Percentiles rank a stretch among this genome's conserved stretches.
phyloP scores from a whole-genome alignment of 2,888 invertebrate species.

The Apocheima hispidaria region DNA sequence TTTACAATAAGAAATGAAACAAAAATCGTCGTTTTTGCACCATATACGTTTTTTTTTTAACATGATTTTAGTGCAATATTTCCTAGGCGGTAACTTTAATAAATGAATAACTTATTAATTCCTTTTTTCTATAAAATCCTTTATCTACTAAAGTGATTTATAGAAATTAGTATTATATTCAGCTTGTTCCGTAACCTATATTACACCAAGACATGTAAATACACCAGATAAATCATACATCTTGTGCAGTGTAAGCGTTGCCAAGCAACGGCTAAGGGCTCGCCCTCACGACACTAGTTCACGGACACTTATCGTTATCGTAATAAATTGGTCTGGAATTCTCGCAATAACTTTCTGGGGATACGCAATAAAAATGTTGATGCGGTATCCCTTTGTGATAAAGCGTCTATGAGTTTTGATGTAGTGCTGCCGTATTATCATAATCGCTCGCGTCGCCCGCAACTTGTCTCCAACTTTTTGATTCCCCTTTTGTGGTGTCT shows the following conservation, averaged over 20 bases:
- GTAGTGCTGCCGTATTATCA: conserved; percentile 44
- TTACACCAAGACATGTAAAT: conserved; percentile 15
- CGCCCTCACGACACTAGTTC: conserved; percentile 74
- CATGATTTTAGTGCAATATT: not conserved
- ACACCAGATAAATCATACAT: conserved; percentile 20
- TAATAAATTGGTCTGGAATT: conserved; percentile 83
- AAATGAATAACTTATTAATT: not conserved
- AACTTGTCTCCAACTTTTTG: conserved; percentile 30
- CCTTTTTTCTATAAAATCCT: not conserved
- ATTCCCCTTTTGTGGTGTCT: conserved; percentile 27
- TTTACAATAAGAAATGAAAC: no score
- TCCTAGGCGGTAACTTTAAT: not conserved
- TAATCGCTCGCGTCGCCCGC: conserved; percentile 41
- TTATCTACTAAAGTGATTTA: not conserved
- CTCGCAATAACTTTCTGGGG: conserved; percentile 71
- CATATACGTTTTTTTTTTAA: no score
- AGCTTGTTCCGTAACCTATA: conserved; percentile 8
- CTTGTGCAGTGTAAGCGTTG: conserved; percentile 52
- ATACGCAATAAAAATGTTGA: conserved; percentile 74
- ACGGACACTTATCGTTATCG: conserved; percentile 83
- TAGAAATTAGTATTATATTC: not conserved
- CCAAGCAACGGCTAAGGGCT: conserved; percentile 63
- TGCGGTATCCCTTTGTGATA: conserved; percentile 55
- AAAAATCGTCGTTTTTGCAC: no score
- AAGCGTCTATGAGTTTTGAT: conserved; percentile 50